Conservation (phyloP, 64 coral and sea anemone species). For the Dendronephthya gigantea region DNA sequence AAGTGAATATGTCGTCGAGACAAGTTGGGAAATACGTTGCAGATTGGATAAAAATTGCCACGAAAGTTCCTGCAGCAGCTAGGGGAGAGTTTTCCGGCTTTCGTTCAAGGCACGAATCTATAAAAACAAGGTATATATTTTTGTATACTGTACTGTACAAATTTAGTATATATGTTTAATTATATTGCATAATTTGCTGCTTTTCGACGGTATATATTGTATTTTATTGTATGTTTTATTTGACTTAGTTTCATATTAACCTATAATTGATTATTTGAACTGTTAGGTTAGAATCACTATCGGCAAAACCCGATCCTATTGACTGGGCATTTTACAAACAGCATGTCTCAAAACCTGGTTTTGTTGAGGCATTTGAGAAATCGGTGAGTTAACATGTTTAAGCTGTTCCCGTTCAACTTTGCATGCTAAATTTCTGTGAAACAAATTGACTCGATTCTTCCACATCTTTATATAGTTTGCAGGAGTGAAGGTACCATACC, state of each 20-base stretch:
- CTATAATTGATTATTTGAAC: neutral
- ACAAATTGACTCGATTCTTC: neutral
- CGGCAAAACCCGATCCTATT: conserved; percentile 63
- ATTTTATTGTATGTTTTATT: no score
- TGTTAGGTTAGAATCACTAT: conserved; percentile 53
- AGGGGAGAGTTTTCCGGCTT: conserved; percentile 56
- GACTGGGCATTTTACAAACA: conserved; percentile 82
- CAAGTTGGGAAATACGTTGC: conserved; percentile 85
- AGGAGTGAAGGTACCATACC: conserved; percentile 81
- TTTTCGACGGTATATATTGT: neutral
- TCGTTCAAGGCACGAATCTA: conserved; percentile 61
- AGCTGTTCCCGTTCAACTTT: neutral
- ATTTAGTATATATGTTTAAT: no score
- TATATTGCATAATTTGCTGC: neutral
- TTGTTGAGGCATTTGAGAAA: conserved; percentile 90
- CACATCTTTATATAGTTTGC: conserved; percentile 59
- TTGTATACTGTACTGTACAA: neutral
- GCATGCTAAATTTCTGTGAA: neutral
- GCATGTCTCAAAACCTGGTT: conserved; percentile 82
- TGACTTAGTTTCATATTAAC: no score
- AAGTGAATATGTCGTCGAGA: conserved; percentile 70
- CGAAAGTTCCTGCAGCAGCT: conserved; percentile 64
- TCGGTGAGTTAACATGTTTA: conserved; percentile 54
- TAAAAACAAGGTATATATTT: conserved; percentile 59
- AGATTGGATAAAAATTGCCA: conserved; percentile 84